Base-by-base conservation (phyloP, 2,888 invertebrate species). In the Ormyrus pomaceus region DNA sequence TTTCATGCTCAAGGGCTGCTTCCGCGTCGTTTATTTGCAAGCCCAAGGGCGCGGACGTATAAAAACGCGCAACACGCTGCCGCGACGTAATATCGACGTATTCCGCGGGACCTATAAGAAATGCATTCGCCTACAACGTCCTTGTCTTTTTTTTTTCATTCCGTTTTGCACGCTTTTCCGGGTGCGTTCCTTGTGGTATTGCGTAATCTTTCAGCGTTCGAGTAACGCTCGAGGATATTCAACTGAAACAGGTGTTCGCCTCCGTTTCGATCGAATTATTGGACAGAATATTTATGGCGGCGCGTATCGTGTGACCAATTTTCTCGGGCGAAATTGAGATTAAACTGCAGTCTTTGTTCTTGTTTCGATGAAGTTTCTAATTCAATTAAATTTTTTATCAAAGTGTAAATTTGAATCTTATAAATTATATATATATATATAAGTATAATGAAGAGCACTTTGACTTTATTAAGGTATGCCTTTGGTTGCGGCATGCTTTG, bases 101-200 rank as follows among this genome's bases (percentile, higher is more conserved):
- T n/a, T 7, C n/a, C n/a, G 6, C 11, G 10, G n/a, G 10, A 11
- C 69, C 45, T 69, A 34, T 58, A 59, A 70, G 50, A 70, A 56
- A 70, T 50, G 13, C 56, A 11, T 73, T 65, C 56, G 48, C 19
- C 19, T 19, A 56, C 19, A 10, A 0, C 55, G 9, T 50, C 48
- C 62, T 65, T 19, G 73, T 62, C 64, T 34, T 34, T 56, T 65
- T 56, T 65, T 56, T 50, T 73, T 53, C 48, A 65, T 65, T 70
- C 50, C 50, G n/a, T 56, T 56, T 46, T 34, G 2, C 46, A 6
- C 34, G n/a, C 8, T 19, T 19, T 19, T 19, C 19, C 19, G 19
- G 19, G 19, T 1, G 19, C 19, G 2, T 19, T 19, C 19, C 19
- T 19, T 19, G 19, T 19, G 19, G 2, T 11, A 56, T 56, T 56